phyloP scores from a whole-genome alignment of 2,113 vertebrate species.

The Melierax canorus region DNA sequence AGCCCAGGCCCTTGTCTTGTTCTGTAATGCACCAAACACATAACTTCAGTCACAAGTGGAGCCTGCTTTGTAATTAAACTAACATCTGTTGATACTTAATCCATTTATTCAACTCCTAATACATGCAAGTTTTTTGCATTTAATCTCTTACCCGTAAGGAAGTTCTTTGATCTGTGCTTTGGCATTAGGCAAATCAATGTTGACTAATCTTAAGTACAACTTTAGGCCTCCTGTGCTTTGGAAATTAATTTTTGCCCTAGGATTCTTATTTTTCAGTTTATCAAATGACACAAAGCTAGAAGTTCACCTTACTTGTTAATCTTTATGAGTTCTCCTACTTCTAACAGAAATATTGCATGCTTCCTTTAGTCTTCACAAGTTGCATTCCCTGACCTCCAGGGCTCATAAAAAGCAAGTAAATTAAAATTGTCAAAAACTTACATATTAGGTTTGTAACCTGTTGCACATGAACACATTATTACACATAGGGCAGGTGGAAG shows the following conservation, averaged over 20 bases:
- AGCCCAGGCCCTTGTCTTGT: not conserved
- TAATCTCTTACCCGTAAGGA: slow-evolving; percentile 23
- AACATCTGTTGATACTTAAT: slow-evolving; percentile 52
- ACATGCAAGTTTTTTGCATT: slow-evolving; percentile 7
- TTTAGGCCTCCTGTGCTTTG: not conserved
- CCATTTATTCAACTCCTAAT: slow-evolving; percentile 32
- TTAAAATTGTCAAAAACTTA: not conserved
- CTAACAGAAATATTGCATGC: not conserved
- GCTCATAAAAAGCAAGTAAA: not conserved
- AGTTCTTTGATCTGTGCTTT: not conserved
- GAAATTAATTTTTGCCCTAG: not conserved
- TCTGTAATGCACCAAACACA: slow-evolving; percentile 14
- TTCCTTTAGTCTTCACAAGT: not conserved
- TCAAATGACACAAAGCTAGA: not conserved
- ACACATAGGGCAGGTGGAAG: fast-evolving
- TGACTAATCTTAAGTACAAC: not conserved
- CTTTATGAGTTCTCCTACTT: not conserved
- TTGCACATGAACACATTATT: not conserved
- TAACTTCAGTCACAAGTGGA: slow-evolving; percentile 22
- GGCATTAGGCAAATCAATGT: not conserved
- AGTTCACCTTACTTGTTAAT: not conserved
- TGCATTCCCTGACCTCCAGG: not conserved
- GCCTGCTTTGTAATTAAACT: slow-evolving; percentile 51
- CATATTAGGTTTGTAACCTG: not conserved
- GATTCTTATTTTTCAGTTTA: not conserved